Evolutionary conservation across 2,797 vertebrate genomes (phyloP).

Genomic region (Poeciliopsis gracilis): DNA sequence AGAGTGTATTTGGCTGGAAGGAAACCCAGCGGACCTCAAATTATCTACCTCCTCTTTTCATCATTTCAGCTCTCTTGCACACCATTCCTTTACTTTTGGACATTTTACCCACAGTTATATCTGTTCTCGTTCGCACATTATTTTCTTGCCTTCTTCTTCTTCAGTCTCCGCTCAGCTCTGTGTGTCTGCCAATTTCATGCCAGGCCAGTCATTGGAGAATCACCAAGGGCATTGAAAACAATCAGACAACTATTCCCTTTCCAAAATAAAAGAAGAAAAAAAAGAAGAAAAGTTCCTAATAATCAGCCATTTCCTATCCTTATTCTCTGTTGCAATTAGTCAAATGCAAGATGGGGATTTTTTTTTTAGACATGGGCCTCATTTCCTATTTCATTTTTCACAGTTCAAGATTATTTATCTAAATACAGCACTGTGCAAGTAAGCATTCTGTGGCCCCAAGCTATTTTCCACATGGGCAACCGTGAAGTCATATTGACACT

Average conservation of each 20-base stretch:
- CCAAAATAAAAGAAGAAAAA: conserved; percentile 32
- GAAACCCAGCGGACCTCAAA: conserved; percentile 72
- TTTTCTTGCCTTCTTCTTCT: conserved; percentile 74
- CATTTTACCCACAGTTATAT: conserved; percentile 76
- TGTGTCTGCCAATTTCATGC: conserved; percentile 77
- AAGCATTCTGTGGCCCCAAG: conserved; percentile 77
- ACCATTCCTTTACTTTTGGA: conserved; percentile 71
- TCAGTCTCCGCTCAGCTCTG: conserved; percentile 55
- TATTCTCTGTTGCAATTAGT: conserved; percentile 64
- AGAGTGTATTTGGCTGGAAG: conserved; percentile 60
- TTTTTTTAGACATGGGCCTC: conserved; percentile 54
- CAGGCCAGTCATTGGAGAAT: conserved; percentile 77
- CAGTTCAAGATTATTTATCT: conserved; percentile 82
- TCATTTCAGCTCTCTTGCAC: conserved; percentile 74
- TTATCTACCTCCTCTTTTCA: conserved; percentile 74
- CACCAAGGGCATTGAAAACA: conserved; percentile 75
- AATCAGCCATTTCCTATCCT: conserved; percentile 63
- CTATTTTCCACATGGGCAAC: conserved; percentile 86
- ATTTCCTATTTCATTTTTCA: conserved; percentile 70
- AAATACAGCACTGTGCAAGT: conserved; percentile 73
- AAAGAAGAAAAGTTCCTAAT: conserved; percentile 59
- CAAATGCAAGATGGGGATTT: conserved; percentile 54
- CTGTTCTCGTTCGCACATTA: conserved; percentile 68
- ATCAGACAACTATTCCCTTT: conserved; percentile 61
- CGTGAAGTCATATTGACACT: conserved; percentile 87